These are phyloP conservation scores for Drosophila emarginata DNA, from an alignment of 2,888 invertebrate species.

Conservation along the genomic window DNA sequence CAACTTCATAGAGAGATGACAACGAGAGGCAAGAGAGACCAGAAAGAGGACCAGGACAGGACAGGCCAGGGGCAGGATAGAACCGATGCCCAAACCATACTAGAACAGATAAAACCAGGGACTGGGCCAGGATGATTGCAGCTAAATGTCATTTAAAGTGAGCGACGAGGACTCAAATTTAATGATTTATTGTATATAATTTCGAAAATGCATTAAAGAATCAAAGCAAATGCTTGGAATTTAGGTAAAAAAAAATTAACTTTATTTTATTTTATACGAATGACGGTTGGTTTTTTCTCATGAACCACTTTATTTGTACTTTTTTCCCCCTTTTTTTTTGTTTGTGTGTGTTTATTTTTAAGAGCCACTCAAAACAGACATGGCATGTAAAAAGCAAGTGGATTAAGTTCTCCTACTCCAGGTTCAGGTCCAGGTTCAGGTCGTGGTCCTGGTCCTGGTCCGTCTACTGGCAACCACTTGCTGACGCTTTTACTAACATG, in stretches of 20 bases:
- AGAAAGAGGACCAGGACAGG: background rate
- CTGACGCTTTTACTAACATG: conserved; percentile 1
- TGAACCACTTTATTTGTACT: background rate
- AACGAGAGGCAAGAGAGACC: background rate
- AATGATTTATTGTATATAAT: background rate
- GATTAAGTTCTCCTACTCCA: conserved; percentile 34
- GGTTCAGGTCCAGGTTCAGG: background rate
- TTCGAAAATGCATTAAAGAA: background rate
- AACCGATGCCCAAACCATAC: too few relatives aligned
- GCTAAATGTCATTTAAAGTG: conserved; percentile 1
- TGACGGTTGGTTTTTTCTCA: background rate
- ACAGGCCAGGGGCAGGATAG: background rate
- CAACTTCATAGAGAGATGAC: conserved; percentile 4
- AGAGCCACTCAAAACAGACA: conserved; percentile 24
- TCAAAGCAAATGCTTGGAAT: background rate
- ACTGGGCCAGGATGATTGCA: background rate
- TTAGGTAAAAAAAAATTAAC: background rate
- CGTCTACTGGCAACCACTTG: background rate
- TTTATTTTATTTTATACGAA: too few relatives aligned
- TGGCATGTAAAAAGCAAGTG: conserved; percentile 39
- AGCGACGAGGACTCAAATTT: background rate
- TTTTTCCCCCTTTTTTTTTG: background rate
- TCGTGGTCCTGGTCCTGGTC: background rate
- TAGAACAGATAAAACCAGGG: background rate
- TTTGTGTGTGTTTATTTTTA: background rate